Percentiles rank a stretch among this genome's conserved stretches.
Conservation (phyloP, 2,113 vertebrate species). For the Phocoena phocoena region DNA sequence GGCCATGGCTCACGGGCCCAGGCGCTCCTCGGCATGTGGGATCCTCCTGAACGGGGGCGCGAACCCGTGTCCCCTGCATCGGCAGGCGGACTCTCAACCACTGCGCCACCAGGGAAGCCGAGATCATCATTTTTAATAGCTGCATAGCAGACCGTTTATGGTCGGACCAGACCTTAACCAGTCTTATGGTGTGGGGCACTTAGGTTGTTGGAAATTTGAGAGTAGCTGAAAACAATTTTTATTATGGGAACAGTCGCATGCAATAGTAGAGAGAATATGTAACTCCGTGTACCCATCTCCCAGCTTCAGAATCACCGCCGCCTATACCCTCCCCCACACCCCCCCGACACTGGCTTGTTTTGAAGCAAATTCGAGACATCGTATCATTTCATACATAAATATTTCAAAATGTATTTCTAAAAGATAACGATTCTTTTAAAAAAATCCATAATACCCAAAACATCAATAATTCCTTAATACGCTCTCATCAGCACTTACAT, state of each 20-base stretch:
- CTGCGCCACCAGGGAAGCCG: too few species aligned
- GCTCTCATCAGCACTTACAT: neutral
- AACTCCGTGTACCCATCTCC: neutral
- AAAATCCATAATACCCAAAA: neutral
- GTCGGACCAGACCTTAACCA: neutral
- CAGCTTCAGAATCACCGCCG: neutral
- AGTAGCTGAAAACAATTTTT: neutral
- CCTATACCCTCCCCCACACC: neutral
- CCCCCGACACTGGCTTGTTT: neutral
- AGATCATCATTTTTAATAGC: neutral
- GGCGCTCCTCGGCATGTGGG: too few species aligned
- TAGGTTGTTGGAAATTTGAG: neutral
- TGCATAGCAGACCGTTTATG: neutral
- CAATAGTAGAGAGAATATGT: neutral
- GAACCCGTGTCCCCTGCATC: too few species aligned
- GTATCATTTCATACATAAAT: neutral
- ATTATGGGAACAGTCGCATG: neutral
- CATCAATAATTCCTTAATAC: neutral
- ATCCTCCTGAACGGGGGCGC: too few species aligned
- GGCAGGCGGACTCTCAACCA: too few species aligned
- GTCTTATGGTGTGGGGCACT: neutral
- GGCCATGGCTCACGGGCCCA: too few species aligned
- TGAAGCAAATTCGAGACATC: conserved; percentile 8
- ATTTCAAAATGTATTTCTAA: neutral
- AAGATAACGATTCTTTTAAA: neutral